Base-by-base conservation (phyloP, 2,113 vertebrate genomes). In the Pseudois nayaur region DNA sequence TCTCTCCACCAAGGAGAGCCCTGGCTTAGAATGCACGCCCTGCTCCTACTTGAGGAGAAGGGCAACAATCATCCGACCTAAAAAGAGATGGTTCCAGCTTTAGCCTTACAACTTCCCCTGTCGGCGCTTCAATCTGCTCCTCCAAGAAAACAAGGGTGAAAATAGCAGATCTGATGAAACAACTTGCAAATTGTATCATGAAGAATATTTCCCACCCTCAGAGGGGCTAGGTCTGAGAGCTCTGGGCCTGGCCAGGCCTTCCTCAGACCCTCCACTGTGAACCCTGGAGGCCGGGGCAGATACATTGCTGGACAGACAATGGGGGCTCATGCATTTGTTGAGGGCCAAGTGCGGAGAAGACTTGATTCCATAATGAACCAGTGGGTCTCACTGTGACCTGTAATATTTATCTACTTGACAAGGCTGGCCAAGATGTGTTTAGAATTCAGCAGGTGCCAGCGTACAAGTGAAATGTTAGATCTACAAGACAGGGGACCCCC, bases 231-330 rank as follows among this genome's bases (percentile, higher is more conserved):
- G 21, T 45, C 60, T 67, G 60, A 43, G 36, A 13, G 31, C 2
- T 1, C 57, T 33, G n/a, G 27, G 3, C 9, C 52, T 31, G n/a
- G 79, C 31, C 10, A 2, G n/a, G 4, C n/a, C 62, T 36, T 62
- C 33, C 95, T 52, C 6, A 5, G 19, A 45, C 40, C 7, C 64
- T 93, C 74, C 5, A 1, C 43, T 14, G 11, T 11, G 79, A 54
- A 7, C 14, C 12, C 33, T 0, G 6, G 1, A 10, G 2, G 25
- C 40, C 11, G 4, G 40, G 31, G 15, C 33, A 12, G 0, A 10
- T 7, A 25, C 13, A 8, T 25, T 14, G 59, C n/a, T 19, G 3
- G 55, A 21, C 25, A 6, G 55, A 40, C 3, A 2, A 23, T 9
- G 10, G 43, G 5, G 16, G 19, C n/a, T 31, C 1, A 0, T 8